Evolutionary conservation across 2,113 vertebrate species (phyloP), one percentile per base, ranked within the genome.

Genomic region (Collichthys lucidus): DNA sequence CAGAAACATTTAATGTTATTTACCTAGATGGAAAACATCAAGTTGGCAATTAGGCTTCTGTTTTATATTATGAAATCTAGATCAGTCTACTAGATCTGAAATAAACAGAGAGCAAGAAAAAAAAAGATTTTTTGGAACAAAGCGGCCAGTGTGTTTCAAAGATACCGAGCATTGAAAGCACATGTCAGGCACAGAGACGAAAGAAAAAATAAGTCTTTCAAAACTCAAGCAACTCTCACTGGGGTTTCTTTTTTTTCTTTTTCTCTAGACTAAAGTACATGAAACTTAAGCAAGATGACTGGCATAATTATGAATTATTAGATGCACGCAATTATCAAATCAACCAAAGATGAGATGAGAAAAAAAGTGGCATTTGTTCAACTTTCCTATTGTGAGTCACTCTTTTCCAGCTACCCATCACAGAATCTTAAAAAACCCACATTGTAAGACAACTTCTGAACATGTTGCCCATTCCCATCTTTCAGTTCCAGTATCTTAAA

Each of bases 151-250:
- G 75, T 84, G 79, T 73, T 86, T 83, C 62, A 77, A 79, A 82
- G 71, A 55, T 49, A 63, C 35, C 10, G 19, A 68, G 76, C 80
- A 91, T 78, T 85, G 56, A 71, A 88, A 92, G 84, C 80, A 92
- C 64, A 88, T 91, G 86, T 88, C 46, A 35, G 69, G 52, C 20
- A 49, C n/a, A 22, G 47, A 66, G 62, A 60, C 62, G 20, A 71
- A 50, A 75, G 16, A 16, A 63, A 44, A 47, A 49, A 60, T 22
- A 3, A 22, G 5, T 19, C 24, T 56, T 20, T 19, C 5, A 49
- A 61, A 59, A 61, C 59, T 72, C 11, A 1, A 67, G 17, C 74
- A 40, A 11, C 69, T 73, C n/a, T 19, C 59, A 52, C 9, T 11
- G 26, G 42, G 61, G 71, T 74, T 72, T 47, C 52, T n/a, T 63